phyloP scores from a whole-genome alignment of 2,113 vertebrate species.

The Microtus richardsoni region DNA sequence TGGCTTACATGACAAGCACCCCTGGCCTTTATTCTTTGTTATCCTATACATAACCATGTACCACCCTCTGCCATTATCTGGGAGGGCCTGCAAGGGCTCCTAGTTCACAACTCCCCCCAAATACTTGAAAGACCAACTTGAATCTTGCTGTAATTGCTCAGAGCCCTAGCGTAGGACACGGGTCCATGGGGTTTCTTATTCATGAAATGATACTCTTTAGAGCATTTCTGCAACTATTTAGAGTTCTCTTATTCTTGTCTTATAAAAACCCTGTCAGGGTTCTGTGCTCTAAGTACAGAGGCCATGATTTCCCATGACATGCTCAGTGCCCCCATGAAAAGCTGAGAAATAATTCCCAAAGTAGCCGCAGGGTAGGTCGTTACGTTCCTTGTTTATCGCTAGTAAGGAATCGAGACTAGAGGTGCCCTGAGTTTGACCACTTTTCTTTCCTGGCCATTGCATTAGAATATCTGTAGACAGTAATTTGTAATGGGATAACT shows the following conservation, averaged over 20 bases:
- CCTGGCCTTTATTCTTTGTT: constrained; percentile 52
- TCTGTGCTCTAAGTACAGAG: constrained; percentile 10
- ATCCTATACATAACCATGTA: constrained; percentile 31
- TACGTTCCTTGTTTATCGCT: background rate
- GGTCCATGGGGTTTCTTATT: constrained; percentile 2
- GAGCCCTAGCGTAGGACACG: background rate
- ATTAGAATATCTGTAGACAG: background rate
- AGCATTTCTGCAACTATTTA: background rate
- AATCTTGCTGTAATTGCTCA: background rate
- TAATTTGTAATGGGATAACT: background rate
- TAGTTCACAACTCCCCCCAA: background rate
- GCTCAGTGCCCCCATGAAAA: background rate
- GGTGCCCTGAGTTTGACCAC: background rate
- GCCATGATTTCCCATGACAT: background rate
- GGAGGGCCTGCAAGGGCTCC: background rate
- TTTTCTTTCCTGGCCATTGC: constrained; percentile 25
- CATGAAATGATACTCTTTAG: background rate
- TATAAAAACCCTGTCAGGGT: background rate
- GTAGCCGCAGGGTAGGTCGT: background rate
- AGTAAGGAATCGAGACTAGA: background rate
- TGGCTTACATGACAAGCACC: constrained; percentile 45
- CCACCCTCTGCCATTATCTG: constrained; percentile 19
- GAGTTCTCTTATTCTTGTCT: background rate
- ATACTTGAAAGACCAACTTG: background rate
- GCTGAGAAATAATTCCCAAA: background rate